Evolutionary conservation across 2,888 invertebrate genomes (phyloP).

Genomic region (Synanthedon myopaeformis): DNA sequence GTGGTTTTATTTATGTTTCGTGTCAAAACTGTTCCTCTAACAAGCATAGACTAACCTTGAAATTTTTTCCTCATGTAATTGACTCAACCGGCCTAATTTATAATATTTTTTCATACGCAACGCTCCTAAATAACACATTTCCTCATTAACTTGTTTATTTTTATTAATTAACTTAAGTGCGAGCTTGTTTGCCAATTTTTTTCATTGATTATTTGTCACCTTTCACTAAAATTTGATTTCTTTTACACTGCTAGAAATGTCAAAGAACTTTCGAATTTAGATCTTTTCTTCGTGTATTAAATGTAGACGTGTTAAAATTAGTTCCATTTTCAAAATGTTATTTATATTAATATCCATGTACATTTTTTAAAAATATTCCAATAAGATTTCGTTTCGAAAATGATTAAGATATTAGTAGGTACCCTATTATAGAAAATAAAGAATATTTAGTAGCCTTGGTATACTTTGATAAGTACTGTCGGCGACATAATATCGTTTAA

Average conservation of each 20-base stretch:
- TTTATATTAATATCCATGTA: too few species aligned
- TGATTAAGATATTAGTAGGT: too few species aligned
- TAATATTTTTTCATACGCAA: background rate
- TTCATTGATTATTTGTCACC: background rate
- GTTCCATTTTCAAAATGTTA: too few species aligned
- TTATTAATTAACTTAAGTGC: background rate
- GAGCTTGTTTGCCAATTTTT: background rate
- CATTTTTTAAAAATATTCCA: too few species aligned
- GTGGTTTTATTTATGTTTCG: constrained; percentile 13
- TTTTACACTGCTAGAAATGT: background rate
- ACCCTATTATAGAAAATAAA: too few species aligned
- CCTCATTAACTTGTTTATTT: background rate
- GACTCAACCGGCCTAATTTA: background rate
- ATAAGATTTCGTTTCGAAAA: too few species aligned
- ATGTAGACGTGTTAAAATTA: too few species aligned
- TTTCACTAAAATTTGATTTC: background rate
- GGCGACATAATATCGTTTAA: too few species aligned
- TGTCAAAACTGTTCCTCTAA: background rate
- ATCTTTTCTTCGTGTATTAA: background rate
- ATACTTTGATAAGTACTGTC: too few species aligned
- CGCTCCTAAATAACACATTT: background rate
- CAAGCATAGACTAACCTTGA: constrained; percentile 40
- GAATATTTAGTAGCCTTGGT: too few species aligned
- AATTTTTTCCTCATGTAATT: constrained; percentile 11
- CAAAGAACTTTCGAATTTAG: background rate